These are phyloP conservation scores for Marcusenius ussheri DNA, from an alignment of 2,113 vertebrate species.

Conservation along the genomic window DNA sequence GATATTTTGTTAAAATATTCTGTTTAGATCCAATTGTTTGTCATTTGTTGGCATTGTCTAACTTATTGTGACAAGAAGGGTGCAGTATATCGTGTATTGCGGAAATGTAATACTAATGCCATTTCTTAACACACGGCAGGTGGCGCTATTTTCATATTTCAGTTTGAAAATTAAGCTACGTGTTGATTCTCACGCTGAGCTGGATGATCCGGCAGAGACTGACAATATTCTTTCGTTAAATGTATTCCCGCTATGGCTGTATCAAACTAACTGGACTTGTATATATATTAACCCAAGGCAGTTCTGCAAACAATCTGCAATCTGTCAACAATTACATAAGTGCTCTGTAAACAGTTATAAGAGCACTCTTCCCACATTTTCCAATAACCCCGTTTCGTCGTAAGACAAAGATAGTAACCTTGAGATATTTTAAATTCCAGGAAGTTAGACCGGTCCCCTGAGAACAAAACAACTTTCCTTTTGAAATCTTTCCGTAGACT, in stretches of 20 bases:
- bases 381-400: neutral
- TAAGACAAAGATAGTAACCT: neutral
- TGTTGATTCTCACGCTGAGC: neutral
- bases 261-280: neutral
- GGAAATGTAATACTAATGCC: neutral
- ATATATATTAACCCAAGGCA: neutral
- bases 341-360: neutral
- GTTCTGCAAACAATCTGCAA: neutral
- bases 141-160: neutral
- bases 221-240: neutral
- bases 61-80: neutral
- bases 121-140: neutral
- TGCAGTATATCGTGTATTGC: neutral
- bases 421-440: neutral
- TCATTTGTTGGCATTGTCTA: neutral
- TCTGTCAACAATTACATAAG: neutral
- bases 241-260: neutral
- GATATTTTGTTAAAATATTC: slow-evolving; percentile 4
- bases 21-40: neutral
- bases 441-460: neutral
- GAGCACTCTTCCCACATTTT: neutral
- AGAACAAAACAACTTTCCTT: neutral
- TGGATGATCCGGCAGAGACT: neutral
- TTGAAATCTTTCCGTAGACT: neutral
- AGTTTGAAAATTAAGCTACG: neutral